Evolutionary conservation across 53 echinoderm and acorn worm genomes (phyloP).

Genomic region (Paelopatides confundens): DNA sequence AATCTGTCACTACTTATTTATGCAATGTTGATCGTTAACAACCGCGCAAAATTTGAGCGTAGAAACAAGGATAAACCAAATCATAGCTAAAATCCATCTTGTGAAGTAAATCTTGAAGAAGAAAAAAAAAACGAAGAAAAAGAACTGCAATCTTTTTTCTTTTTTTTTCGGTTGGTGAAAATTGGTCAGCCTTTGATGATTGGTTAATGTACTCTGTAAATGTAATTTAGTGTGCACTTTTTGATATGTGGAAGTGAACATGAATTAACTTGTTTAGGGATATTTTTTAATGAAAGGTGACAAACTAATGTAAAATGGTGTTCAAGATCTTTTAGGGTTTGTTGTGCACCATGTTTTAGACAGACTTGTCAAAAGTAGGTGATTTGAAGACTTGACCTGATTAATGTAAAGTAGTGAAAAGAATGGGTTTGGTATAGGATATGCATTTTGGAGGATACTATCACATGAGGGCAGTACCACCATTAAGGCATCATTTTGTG

Average conservation of each 20-base stretch:
- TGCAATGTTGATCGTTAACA: slow-evolving; percentile 18
- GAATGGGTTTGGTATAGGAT: too few species aligned
- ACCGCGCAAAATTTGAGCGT: neutral
- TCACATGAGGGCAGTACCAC: too few species aligned
- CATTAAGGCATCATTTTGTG: too few species aligned
- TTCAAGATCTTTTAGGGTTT: too few species aligned
- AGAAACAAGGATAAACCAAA: neutral
- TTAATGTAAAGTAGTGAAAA: too few species aligned
- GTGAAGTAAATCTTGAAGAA: too few species aligned
- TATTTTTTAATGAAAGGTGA: slow-evolving; percentile 3
- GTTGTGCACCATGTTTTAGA: too few species aligned
- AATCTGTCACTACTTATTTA: slow-evolving; percentile 27
- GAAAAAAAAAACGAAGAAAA: too few species aligned
- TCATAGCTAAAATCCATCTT: neutral
- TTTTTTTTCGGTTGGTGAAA: neutral
- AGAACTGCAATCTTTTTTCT: too few species aligned
- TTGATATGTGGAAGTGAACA: neutral
- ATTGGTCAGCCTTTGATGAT: slow-evolving; percentile 11
- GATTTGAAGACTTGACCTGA: too few species aligned
- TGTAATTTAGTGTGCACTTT: slow-evolving; percentile 34
- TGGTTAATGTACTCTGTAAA: slow-evolving; percentile 19
- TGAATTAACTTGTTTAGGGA: neutral
- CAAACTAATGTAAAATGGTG: neutral
- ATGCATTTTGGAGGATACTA: too few species aligned
- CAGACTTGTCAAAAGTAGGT: too few species aligned